A percentile compares a stretch with the other conserved stretches of the same genome.
These are phyloP conservation scores for Tipula vernalis DNA, from an alignment of 2,888 invertebrate species.

Conservation along the genomic window DNA sequence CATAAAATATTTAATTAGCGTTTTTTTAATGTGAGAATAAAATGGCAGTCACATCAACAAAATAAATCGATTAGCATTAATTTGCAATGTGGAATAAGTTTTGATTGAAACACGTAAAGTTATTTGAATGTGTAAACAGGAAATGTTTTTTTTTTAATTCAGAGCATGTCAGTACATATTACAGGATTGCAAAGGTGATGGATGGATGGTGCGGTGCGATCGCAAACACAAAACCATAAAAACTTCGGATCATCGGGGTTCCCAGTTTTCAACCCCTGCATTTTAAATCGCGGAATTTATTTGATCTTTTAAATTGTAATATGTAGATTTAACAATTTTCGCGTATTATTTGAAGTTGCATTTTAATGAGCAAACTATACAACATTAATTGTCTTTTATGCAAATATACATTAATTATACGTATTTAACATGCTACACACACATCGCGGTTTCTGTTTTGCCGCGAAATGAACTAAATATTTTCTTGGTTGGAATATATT, in stretches of 20 bases:
- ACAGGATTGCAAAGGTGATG: no score
- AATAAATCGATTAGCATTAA: not conserved
- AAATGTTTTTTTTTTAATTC: not conserved
- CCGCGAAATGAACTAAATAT: not conserved
- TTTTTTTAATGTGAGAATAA: not conserved
- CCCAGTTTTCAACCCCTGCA: not conserved
- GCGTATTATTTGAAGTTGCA: not conserved
- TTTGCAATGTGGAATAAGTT: not conserved
- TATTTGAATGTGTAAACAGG: not conserved
- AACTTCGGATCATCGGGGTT: no score
- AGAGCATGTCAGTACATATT: no score
- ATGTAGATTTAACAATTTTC: not conserved
- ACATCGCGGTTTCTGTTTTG: not conserved
- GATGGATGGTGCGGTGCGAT: no score
- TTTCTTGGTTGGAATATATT: not conserved
- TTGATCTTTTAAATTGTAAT: not conserved
- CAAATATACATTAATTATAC: not conserved
- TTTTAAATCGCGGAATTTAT: not conserved
- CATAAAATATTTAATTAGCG: not conserved
- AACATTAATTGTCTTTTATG: not conserved
- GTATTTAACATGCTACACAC: not conserved
- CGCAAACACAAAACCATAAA: no score
- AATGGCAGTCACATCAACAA: not conserved
- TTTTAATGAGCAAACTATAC: not conserved
- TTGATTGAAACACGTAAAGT: not conserved